Percentiles rank a stretch among this genome's conserved stretches.
phyloP scores from a whole-genome alignment of 2,888 invertebrate species.

The Clivina fossor region DNA sequence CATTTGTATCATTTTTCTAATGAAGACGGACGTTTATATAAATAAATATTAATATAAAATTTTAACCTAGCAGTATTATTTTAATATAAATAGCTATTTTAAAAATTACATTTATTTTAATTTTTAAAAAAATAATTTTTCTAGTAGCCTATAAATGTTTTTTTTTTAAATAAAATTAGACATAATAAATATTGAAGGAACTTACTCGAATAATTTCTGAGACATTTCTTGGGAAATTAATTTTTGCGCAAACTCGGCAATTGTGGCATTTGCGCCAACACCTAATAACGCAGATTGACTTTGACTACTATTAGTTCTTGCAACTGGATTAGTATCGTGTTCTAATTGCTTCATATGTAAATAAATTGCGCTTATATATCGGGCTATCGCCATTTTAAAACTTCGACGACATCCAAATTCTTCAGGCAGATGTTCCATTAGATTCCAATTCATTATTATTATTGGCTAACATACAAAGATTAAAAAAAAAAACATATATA shows the following conservation, averaged over 20 bases:
- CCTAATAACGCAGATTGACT: constrained; percentile 57
- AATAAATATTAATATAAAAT: background rate
- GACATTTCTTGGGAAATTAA: constrained; percentile 73
- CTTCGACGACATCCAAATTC: constrained; percentile 66
- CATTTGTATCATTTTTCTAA: no score
- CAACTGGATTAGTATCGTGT: constrained; percentile 32
- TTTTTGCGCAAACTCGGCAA: constrained; percentile 63
- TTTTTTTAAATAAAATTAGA: background rate
- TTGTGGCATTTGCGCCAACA: constrained; percentile 55
- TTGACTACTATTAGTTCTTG: constrained; percentile 35
- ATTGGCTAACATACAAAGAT: constrained; percentile 57
- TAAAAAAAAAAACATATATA: constrained; percentile 29
- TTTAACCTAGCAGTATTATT: background rate
- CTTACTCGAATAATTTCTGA: constrained; percentile 78
- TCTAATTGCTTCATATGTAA: constrained; percentile 60
- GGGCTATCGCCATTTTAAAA: constrained; percentile 72
- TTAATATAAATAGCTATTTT: background rate
- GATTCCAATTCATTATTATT: constrained; percentile 88
- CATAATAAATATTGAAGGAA: constrained; percentile 38
- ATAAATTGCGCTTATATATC: constrained; percentile 78
- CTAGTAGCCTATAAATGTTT: background rate
- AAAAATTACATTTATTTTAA: no score
- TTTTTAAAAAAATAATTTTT: background rate
- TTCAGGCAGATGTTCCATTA: constrained; percentile 78
- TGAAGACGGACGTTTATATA: background rate